Percentiles rank a stretch among this genome's conserved stretches.
Conservation (phyloP, 2,113 vertebrate species). For the Setophaga coronata region DNA sequence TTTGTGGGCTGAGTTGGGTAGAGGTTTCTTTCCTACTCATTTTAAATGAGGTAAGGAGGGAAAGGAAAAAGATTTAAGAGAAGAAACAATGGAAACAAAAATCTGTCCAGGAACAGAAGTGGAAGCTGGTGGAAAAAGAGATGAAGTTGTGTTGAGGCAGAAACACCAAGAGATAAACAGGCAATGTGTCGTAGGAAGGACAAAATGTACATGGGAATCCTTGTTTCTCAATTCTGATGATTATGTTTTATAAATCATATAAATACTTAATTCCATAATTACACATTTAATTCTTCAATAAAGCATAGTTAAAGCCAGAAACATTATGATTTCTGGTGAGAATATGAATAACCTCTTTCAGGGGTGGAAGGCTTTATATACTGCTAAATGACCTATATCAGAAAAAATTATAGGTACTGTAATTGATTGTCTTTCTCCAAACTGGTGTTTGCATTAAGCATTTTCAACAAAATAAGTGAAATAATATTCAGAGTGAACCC, state of each 20-base stretch:
- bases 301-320: neutral
- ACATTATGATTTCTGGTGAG: neutral
- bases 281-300: neutral
- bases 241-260: neutral
- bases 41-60: neutral
- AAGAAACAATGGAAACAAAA: neutral
- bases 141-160: neutral
- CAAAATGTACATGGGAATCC: neutral
- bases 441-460: neutral
- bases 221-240: neutral
- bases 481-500: neutral
- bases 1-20: neutral
- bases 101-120: neutral
- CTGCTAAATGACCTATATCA: neutral
- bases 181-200: neutral
- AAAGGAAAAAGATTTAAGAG: neutral
- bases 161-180: neutral
- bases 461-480: neutral
- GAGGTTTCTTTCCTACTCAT: neutral
- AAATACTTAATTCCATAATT: neutral
- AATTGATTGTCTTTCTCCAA: neutral
- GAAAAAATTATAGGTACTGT: neutral
- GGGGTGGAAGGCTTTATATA: neutral
- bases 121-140: neutral
- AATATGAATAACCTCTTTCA: neutral